Evolutionary conservation across 1,140 invertebrate genomes (phyloP), one percentile per base, ranked within the genome.

Genomic region (Brachystomella parvula): DNA sequence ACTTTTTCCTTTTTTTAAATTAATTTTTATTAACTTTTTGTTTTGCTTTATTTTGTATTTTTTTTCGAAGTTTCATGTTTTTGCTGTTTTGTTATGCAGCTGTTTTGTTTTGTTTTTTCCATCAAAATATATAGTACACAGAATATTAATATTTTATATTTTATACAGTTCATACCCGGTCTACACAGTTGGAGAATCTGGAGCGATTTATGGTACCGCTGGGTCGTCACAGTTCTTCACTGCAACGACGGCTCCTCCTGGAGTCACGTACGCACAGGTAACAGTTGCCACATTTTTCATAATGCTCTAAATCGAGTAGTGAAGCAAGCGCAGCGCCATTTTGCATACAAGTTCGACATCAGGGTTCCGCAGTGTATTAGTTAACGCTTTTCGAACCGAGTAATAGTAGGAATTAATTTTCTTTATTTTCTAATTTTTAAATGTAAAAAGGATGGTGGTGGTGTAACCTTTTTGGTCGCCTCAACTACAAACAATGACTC

Each of bases 141-240:
- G n/a, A n/a, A n/a, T n/a, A n/a, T n/a, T n/a, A n/a, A n/a, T n/a
- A n/a, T n/a, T n/a, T n/a, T n/a, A n/a, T n/a, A n/a, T n/a, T n/a
- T 76, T 68, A 78, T 80, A 69, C 72, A 89, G 89, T 31, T 84
- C 86, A 70, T 92, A 90, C 81, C 88, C 88, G 66, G 88, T 92
- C 39, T 92, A 91, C 76, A 87, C 87, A 64, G 89, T 91, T 66
- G 87, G 86, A 6, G 78, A 78, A 76, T 82, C 85, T 68, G 84
- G 83, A 69, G 83, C 86, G 1, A 83, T 89, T 80, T 89, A 89
- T 75, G 83, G 85, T 32, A 81, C 85, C 73, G 84, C 83, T 49
- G 53, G 67, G 67, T 81, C 84, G 24, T 81, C 79, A 65, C 84
- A 86, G 71, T 86, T 85, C 76, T 85, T 84, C 65, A 82, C 73